These are phyloP conservation scores for Rousettus leschenaultii DNA, from an alignment of 2,113 vertebrate genomes.

Conservation along the genomic window DNA sequence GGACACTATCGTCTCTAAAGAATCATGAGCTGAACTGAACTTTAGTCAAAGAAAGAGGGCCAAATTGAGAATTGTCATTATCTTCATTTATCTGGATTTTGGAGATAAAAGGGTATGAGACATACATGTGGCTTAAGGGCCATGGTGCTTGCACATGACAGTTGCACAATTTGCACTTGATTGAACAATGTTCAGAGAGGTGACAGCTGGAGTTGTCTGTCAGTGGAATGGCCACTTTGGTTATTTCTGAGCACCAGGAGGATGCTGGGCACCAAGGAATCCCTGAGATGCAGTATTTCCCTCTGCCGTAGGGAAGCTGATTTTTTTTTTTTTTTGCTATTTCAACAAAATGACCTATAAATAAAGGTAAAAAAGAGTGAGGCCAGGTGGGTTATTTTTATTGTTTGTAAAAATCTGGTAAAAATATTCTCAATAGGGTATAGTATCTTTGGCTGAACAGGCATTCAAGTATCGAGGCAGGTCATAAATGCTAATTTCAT, in stretches of 20 bases:
- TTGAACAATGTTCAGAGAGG: neutral
- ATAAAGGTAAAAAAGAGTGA: slow-evolving; percentile 49
- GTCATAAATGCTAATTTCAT: slow-evolving; percentile 42
- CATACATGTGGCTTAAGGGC: neutral
- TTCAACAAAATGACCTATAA: slow-evolving; percentile 30
- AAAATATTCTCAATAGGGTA: slow-evolving; percentile 30
- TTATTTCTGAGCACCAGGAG: neutral
- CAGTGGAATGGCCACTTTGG: neutral
- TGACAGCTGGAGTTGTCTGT: neutral
- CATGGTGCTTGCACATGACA: neutral
- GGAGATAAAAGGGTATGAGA: neutral
- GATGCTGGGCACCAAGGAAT: neutral
- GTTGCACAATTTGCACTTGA: neutral
- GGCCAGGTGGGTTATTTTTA: slow-evolving; percentile 64
- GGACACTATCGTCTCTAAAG: neutral
- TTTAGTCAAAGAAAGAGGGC: neutral
- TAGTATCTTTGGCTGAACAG: slow-evolving; percentile 27
- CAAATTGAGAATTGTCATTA: neutral
- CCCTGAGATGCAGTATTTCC: neutral
- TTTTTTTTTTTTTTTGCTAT: neutral
- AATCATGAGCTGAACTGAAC: neutral
- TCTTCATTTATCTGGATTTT: neutral
- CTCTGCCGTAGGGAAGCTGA: neutral
- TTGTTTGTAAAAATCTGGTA: slow-evolving; percentile 59
- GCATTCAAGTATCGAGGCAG: slow-evolving; percentile 1